Percentiles rank a stretch among this genome's conserved stretches.
Evolutionary conservation across 2,113 vertebrate species (phyloP).

Genomic region (Melanostigma gelatinosum): DNA sequence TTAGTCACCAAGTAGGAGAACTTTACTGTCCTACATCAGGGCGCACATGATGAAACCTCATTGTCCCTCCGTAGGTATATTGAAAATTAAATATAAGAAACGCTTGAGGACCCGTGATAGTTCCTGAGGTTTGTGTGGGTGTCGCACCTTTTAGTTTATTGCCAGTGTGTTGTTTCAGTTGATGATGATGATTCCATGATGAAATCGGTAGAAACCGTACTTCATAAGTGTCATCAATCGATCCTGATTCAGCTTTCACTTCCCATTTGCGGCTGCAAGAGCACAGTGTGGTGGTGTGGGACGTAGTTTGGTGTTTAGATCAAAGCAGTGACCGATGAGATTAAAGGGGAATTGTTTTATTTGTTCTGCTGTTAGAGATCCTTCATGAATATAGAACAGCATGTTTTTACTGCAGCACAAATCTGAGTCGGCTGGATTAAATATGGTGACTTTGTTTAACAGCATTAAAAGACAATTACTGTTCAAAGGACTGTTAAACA

Average conservation of each 20-base stretch:
- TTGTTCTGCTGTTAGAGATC: neutral
- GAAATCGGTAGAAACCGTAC: slow-evolving; percentile 64
- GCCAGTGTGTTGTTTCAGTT: slow-evolving; percentile 40
- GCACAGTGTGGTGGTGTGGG: slow-evolving; percentile 8
- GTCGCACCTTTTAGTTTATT: slow-evolving; percentile 27
- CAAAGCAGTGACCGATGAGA: neutral
- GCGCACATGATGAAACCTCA: slow-evolving; percentile 3
- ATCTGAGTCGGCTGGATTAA: slow-evolving; percentile 25
- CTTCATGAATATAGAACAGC: neutral
- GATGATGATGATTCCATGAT: slow-evolving; percentile 61
- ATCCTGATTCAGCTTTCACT: slow-evolving; percentile 28
- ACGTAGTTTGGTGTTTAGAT: slow-evolving; percentile 20
- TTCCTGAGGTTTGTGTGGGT: slow-evolving; percentile 30
- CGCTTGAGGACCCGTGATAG: slow-evolving; percentile 9
- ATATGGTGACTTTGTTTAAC: slow-evolving; percentile 32
- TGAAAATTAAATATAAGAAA: slow-evolving; percentile 18
- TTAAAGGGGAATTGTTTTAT: neutral
- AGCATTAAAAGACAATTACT: slow-evolving; percentile 46
- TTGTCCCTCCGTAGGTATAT: neutral
- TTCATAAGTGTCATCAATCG: slow-evolving; percentile 32
- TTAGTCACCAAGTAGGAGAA: slow-evolving; percentile 10
- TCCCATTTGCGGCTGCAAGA: slow-evolving; percentile 17
- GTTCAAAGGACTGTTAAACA: slow-evolving; percentile 60
- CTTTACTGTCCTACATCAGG: neutral
- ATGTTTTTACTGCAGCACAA: neutral